phyloP scores from a whole-genome alignment of 2,797 vertebrate species.

The Nannoperca australis region DNA sequence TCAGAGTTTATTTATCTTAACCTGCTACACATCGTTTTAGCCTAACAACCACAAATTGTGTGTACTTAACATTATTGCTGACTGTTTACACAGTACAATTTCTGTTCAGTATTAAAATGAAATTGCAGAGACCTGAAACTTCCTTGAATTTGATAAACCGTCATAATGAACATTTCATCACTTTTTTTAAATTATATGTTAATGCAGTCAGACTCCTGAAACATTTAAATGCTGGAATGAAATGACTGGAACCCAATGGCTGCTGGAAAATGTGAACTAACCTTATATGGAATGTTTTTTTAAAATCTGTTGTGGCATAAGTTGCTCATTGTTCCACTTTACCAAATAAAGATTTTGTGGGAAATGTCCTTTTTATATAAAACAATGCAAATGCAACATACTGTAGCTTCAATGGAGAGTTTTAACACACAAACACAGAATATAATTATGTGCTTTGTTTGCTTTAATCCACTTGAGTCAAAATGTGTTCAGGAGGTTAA shows the following conservation, averaged over 20 bases:
- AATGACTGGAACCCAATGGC: neutral
- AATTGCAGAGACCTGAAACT: neutral
- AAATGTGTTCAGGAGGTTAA: neutral
- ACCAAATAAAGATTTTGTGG: too few species aligned
- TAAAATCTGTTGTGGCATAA: neutral
- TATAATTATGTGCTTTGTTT: neutral
- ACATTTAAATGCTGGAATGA: neutral
- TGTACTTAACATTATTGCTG: neutral
- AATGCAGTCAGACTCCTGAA: neutral
- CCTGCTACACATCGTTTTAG: neutral
- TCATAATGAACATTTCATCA: neutral
- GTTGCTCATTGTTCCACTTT: neutral
- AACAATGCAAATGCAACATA: neutral
- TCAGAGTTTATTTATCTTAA: neutral
- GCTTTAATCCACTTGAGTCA: neutral
- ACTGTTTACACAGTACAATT: neutral
- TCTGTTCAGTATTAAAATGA: neutral
- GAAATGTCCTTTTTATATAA: neutral
- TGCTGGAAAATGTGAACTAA: constrained; percentile 8
- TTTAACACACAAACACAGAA: neutral
- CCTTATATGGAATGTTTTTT: neutral
- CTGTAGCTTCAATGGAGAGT: neutral
- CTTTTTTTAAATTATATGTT: neutral
- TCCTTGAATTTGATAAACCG: neutral
- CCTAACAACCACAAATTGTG: neutral